Evolutionary conservation across 2,888 invertebrate species (phyloP).

Genomic region (Agonopterix heracliana): DNA sequence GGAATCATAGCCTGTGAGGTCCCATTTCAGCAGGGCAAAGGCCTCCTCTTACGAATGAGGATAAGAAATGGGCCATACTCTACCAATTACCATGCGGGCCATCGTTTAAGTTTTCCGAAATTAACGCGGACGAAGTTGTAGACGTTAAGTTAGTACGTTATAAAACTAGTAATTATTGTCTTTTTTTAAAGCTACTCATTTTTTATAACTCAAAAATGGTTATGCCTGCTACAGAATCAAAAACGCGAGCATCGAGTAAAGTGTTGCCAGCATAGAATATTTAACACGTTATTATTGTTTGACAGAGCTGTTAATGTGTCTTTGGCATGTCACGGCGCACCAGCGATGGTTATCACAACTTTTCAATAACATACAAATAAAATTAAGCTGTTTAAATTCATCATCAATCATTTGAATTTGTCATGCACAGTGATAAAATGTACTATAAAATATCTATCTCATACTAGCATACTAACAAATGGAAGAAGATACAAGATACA

Average conservation of each 20-base stretch:
- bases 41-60: no score
- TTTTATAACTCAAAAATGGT: neutral
- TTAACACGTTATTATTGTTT: conserved; percentile 62
- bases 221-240: conserved; percentile 50
- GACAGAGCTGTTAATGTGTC: conserved; percentile 69
- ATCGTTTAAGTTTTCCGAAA: no score
- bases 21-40: no score
- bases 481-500: neutral
- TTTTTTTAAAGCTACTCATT: no score
- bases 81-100: no score
- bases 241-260: conserved; percentile 36
- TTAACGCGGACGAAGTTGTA: no score
- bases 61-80: no score
- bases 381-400: conserved; percentile 42
- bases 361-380: conserved; percentile 45
- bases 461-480: neutral
- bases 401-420: conserved; percentile 23
- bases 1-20: no score
- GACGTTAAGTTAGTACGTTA: no score
- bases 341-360: conserved; percentile 38
- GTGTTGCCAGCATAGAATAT: conserved; percentile 58
- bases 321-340: conserved; percentile 63
- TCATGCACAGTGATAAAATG: conserved; percentile 15
- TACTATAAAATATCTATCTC: neutral
- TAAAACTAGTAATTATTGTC: no score